These are phyloP conservation scores for Nephrotoma flavescens DNA, from an alignment of 2,888 invertebrate genomes.

Conservation along the genomic window DNA sequence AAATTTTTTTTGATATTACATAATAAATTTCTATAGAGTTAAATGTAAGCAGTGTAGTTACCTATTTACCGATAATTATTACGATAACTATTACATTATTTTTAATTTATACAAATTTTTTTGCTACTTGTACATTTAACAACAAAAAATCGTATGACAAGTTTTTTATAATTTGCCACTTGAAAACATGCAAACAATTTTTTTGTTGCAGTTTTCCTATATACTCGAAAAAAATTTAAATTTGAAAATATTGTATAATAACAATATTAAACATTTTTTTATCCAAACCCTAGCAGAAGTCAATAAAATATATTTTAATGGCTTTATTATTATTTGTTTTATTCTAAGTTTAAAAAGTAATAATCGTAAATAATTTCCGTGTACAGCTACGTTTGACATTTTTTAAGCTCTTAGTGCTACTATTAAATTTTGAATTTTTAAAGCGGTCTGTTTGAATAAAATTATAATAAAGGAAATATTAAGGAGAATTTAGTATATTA, in stretches of 20 bases:
- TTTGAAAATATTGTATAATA: not conserved
- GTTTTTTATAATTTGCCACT: not conserved
- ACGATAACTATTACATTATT: not conserved
- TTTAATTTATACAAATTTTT: not conserved
- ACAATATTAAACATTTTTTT: not conserved
- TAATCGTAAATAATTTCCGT: not conserved
- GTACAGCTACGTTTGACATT: not conserved
- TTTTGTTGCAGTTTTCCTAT: not conserved
- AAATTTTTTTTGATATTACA: not conserved
- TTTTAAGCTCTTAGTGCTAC: not conserved
- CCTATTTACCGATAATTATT: not conserved
- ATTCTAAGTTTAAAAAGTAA: not conserved
- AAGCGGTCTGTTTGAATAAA: not conserved
- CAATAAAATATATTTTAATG: not conserved
- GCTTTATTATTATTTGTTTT: not conserved
- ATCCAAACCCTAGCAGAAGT: not conserved
- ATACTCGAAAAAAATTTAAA: not conserved
- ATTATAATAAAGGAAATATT: not conserved
- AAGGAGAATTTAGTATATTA: not conserved
- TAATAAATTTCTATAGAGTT: not conserved
- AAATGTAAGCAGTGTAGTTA: not conserved
- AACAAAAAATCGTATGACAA: not conserved
- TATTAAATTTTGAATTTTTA: not conserved
- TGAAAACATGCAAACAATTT: not conserved
- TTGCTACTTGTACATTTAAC: not conserved